A percentile compares a stretch with the other conserved stretches of the same genome.
Conservation (phyloP, 2,888 invertebrate species). For the Rotaria socialis region DNA sequence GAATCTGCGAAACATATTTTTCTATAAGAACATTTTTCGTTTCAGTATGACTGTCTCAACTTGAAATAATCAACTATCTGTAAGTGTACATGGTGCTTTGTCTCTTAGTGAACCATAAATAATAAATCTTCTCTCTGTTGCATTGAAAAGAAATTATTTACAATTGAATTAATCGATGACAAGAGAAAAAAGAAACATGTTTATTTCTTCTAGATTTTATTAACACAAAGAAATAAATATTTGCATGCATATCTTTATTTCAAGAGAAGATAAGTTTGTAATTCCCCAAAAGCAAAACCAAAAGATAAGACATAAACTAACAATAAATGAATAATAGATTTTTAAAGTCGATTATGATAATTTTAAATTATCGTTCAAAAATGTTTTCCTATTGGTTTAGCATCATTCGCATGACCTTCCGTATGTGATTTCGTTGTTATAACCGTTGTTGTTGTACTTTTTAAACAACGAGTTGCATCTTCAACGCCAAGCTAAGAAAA, state of each 20-base stretch:
- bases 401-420: neutral
- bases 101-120: neutral
- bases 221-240: too few relatives aligned
- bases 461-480: neutral
- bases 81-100: too few relatives aligned
- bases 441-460: neutral
- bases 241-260: too few relatives aligned
- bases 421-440: neutral
- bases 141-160: neutral
- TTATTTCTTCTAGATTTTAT: too few relatives aligned
- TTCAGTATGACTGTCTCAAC: too few relatives aligned
- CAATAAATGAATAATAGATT: neutral
- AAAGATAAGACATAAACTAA: neutral
- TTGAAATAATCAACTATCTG: too few relatives aligned
- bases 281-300: too few relatives aligned
- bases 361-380: neutral
- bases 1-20: too few relatives aligned
- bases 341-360: too few relatives aligned
- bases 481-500: neutral
- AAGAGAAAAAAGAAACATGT: too few relatives aligned
- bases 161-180: neutral
- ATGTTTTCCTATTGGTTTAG: neutral
- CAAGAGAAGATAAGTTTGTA: too few relatives aligned
- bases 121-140: neutral
- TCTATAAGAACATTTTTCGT: too few relatives aligned